phyloP scores from a whole-genome alignment of 2,797 vertebrate species.

The Microtus agrestis region DNA sequence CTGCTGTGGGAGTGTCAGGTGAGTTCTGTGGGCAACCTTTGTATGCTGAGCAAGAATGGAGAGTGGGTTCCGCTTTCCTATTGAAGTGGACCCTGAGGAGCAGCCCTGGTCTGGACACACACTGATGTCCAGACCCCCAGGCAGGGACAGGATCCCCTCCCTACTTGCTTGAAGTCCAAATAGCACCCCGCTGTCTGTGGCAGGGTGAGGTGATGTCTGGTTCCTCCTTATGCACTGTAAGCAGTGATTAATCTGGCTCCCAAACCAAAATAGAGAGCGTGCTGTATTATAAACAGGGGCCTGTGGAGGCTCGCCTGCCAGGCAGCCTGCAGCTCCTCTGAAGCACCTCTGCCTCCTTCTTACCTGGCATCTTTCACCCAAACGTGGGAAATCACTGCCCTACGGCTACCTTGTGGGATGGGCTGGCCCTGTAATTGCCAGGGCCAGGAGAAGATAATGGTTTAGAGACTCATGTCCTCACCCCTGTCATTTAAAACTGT shows the following conservation, averaged over 20 bases:
- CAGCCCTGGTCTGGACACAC: background rate
- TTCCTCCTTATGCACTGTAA: slow-evolving; percentile 75
- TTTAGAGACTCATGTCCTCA: slow-evolving; percentile 64
- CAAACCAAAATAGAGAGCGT: slow-evolving; percentile 81
- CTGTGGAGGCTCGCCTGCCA: slow-evolving; percentile 67
- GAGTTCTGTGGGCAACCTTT: background rate
- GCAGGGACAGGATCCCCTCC: slow-evolving; percentile 17
- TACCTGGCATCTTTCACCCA: background rate
- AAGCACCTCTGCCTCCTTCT: background rate
- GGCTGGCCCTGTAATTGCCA: slow-evolving; percentile 78
- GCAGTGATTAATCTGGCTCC: slow-evolving; percentile 84
- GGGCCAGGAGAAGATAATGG: slow-evolving; percentile 79
- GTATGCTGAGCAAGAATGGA: background rate
- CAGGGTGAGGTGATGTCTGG: slow-evolving; percentile 85
- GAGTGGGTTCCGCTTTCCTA: background rate
- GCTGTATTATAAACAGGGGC: slow-evolving; percentile 82
- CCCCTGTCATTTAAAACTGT: slow-evolving; percentile 86
- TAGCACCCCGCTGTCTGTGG: slow-evolving; percentile 76
- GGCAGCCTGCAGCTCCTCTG: slow-evolving; percentile 37
- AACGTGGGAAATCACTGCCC: slow-evolving; percentile 72
- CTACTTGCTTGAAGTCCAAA: slow-evolving; percentile 60
- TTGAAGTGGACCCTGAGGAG: no score
- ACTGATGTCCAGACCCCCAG: slow-evolving; percentile 53
- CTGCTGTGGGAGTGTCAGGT: background rate
- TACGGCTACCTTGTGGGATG: slow-evolving; percentile 75